Percentiles rank a stretch among this genome's conserved stretches.
Conservation (phyloP, 2,888 invertebrate genomes). For the Patella pellucida region DNA sequence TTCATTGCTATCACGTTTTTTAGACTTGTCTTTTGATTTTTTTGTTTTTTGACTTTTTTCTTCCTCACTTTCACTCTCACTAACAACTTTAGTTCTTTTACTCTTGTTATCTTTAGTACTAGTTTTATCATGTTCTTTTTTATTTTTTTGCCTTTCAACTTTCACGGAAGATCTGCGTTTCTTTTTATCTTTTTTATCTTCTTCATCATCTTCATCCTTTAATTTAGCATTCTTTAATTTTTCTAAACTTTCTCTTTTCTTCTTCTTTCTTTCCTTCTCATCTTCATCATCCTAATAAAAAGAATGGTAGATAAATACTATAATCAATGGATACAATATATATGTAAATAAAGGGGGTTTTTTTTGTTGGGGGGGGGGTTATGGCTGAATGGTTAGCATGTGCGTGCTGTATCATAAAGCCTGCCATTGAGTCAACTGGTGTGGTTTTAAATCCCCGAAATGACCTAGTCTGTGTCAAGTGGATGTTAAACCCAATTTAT, state of each 20-base stretch:
- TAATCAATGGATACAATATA: no score
- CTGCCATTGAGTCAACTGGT: no score
- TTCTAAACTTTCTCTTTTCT: constrained; percentile 31
- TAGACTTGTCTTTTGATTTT: constrained; percentile 1
- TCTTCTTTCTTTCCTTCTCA: constrained; percentile 30
- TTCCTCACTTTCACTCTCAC: constrained; percentile 5
- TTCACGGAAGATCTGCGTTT: constrained; percentile 20
- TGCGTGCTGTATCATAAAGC: no score
- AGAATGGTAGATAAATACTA: no score
- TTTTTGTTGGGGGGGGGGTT: no score
- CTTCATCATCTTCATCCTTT: constrained; percentile 56
- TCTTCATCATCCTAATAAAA: constrained; percentile 28
- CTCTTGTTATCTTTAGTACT: constrained; percentile 17
- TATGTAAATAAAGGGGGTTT: no score
- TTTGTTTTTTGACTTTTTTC: background rate
- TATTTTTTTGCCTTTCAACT: constrained; percentile 28
- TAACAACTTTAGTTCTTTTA: constrained; percentile 15
- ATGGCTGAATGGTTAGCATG: no score
- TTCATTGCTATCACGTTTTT: constrained; percentile 9
- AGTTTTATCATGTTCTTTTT: constrained; percentile 16
- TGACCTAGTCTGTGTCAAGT: no score
- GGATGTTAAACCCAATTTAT: no score
- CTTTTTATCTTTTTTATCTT: constrained; percentile 25
- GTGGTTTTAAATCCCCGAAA: no score
- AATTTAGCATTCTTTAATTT: constrained; percentile 28